Base-by-base conservation (phyloP, 2,113 vertebrate species). In the Forbesichthys agassizii region DNA sequence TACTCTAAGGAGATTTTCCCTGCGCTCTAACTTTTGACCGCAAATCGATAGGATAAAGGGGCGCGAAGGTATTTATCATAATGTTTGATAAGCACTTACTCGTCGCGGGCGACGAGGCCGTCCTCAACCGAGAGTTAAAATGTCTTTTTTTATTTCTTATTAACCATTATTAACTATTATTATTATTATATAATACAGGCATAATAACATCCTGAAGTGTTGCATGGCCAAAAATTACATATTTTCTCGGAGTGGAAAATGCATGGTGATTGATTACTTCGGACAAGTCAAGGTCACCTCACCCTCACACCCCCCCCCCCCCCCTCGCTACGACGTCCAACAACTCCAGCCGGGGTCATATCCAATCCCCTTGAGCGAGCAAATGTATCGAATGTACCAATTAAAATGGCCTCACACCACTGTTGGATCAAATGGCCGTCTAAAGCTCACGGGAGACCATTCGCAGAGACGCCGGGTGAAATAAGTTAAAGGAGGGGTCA, bases 231-330 rank as follows among this genome's bases (percentile, higher is more conserved):
- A 27, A 27, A 27, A 27, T 27, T 3, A 27, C 1, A 27, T 27
- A 27, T 27, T 3, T 27, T 3, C 27, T 27, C 27, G 27, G 48
- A 58, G 48, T 61, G 65, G 67, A 61, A 58, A 71, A 75, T 72
- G 55, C 57, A 57, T 64, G 51, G 62, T 75, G 75, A 74, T 33
- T 64, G 61, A 81, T 66, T 47, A 64, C 57, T 36, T 42, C 33
- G 51, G 51, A 14, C 18, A 54, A 58, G 18, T 67, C 8, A 63
- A 53, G 47, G 20, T 61, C 77, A 84, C 20, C 20, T 20, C 20
- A 20, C 20, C 20, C 20, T 1, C 20, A 20, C 20, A 46, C 60
- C 68, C 36, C 48, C 14, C 69, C 63, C 36, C 7, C 42, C 48
- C 49, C 33, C 59, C 62, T 12, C 12, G 3, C 20, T 36, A 3